Evolutionary conservation across 1,140 invertebrate genomes (phyloP).

Genomic region (Apis florea): DNA sequence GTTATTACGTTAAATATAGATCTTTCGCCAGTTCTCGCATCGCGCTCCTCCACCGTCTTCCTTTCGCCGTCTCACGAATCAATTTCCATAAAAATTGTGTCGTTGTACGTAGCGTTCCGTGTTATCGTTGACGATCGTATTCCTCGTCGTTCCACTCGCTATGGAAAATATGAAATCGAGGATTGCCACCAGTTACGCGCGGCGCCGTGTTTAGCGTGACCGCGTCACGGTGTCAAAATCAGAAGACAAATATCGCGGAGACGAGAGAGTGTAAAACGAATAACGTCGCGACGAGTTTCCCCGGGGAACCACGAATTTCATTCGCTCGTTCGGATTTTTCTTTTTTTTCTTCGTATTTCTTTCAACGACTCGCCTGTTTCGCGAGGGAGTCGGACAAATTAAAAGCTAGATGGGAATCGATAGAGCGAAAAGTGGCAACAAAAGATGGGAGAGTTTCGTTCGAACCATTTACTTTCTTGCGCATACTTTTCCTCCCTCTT

Average conservation of each 20-base stretch:
- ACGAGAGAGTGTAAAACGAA: background rate
- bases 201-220: conserved; percentile 20
- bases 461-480: background rate
- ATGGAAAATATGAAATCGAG: conserved; percentile 32
- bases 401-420: background rate
- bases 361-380: background rate
- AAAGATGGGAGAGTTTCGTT: background rate
- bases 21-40: background rate
- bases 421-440: background rate
- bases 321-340: background rate
- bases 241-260: conserved; percentile 33
- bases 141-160: background rate
- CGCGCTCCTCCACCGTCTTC: background rate
- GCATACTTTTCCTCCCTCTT: too few species aligned
- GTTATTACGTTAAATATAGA: background rate
- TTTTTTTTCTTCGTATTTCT: background rate
- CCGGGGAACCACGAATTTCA: conserved; percentile 42
- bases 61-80: background rate
- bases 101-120: background rate
- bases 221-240: conserved; percentile 13
- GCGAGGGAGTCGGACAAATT: background rate
- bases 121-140: background rate
- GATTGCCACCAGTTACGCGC: background rate
- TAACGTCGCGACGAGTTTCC: background rate
- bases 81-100: background rate